phyloP scores from a whole-genome alignment of 2,888 invertebrate genomes.

The Strigamia transsilvanica region DNA sequence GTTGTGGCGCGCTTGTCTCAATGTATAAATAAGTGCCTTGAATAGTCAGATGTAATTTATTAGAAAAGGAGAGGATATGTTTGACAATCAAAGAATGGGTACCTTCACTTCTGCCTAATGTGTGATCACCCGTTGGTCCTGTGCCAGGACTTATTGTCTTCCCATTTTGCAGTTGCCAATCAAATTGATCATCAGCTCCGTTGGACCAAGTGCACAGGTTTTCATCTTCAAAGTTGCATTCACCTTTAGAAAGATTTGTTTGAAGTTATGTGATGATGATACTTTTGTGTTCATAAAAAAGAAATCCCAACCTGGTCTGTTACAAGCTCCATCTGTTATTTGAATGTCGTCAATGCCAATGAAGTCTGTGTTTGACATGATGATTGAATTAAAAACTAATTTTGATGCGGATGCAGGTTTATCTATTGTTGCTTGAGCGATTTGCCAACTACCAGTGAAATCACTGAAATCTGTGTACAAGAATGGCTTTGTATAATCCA shows the following conservation, averaged over 20 bases:
- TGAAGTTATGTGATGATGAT: too few relatives aligned
- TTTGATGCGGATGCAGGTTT: not conserved
- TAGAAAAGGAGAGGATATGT: too few relatives aligned
- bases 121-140: not conserved
- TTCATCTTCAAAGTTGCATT: constrained; percentile 37
- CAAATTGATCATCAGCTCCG: not conserved
- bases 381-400: not conserved
- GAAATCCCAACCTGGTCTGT: not conserved
- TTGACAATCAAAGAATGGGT: not conserved
- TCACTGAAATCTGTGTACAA: not conserved
- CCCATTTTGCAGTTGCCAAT: constrained; percentile 37
- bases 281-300: too few relatives aligned
- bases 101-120: not conserved
- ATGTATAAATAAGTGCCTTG: not conserved
- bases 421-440: not conserved
- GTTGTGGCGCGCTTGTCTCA: not conserved
- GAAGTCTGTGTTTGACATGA: not conserved
- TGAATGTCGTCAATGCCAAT: not conserved
- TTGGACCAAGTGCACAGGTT: constrained; percentile 11
- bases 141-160: not conserved
- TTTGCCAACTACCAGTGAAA: not conserved
- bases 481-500: not conserved
- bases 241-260: not conserved
- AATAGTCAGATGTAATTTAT: not conserved
- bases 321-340: not conserved